Evolutionary conservation across 2,888 invertebrate species (phyloP).

Genomic region (Acronicta psi): DNA sequence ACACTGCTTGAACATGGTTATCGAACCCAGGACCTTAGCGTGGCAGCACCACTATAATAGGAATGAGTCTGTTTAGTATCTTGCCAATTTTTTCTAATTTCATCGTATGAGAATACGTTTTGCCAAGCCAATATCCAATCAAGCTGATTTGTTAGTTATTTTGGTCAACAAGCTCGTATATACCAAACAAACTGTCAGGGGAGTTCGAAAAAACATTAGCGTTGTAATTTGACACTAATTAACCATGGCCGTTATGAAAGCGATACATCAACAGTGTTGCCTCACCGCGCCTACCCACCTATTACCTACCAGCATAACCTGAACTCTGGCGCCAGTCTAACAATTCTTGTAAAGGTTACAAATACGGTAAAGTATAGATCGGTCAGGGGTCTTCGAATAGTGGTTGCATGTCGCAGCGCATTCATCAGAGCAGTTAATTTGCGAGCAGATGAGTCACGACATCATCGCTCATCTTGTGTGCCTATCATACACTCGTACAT

Average conservation of each 20-base stretch:
- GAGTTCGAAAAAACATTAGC: constrained; percentile 76
- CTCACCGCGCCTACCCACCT: constrained; percentile 76
- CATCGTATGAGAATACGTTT: no score
- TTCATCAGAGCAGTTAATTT: constrained; percentile 88
- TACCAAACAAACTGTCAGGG: constrained; percentile 40
- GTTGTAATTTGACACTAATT: constrained; percentile 85
- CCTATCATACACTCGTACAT: constrained; percentile 70
- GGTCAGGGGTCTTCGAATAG: constrained; percentile 59
- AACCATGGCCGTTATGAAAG: constrained; percentile 82
- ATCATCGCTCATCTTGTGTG: constrained; percentile 84
- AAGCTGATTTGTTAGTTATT: constrained; percentile 1
- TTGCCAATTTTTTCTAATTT: neutral
- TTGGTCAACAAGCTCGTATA: constrained; percentile 23
- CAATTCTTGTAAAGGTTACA: constrained; percentile 43
- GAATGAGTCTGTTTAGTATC: no score
- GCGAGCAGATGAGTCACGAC: constrained; percentile 84
- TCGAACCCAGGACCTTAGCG: no score
- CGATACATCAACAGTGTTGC: constrained; percentile 81
- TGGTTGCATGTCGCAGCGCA: constrained; percentile 75
- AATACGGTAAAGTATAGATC: constrained; percentile 36
- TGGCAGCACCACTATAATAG: no score
- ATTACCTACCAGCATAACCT: constrained; percentile 62
- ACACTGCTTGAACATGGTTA: no score
- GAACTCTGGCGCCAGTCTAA: constrained; percentile 57
- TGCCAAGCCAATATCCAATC: neutral